A percentile compares a stretch with the other conserved stretches of the same genome.
Conservation (phyloP, 2,888 invertebrate species). For the Marasmarcha lunaedactyla region DNA sequence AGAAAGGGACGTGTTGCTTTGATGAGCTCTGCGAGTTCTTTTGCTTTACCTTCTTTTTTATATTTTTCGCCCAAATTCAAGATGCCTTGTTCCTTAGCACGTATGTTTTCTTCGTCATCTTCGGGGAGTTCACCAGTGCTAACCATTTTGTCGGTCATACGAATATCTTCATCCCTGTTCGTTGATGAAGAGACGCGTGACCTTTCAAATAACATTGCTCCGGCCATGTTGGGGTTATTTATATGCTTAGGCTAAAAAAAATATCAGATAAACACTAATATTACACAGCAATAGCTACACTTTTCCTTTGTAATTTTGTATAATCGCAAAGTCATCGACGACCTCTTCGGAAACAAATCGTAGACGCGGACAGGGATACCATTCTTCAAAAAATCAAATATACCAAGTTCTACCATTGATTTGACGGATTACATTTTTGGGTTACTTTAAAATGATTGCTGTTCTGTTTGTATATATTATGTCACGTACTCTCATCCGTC, state of each 20-base stretch:
- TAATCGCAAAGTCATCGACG: constrained; percentile 70
- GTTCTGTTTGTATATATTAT: too few species aligned
- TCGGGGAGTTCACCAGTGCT: constrained; percentile 81
- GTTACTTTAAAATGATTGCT: too few species aligned
- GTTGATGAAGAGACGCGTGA: constrained; percentile 81
- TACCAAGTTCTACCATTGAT: too few species aligned
- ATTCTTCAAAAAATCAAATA: constrained; percentile 14
- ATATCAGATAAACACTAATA: constrained; percentile 45
- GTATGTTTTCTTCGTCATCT: constrained; percentile 91
- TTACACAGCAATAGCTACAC: constrained; percentile 48
- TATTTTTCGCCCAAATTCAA: constrained; percentile 92
- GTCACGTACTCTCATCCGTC: too few species aligned
- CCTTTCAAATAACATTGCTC: constrained; percentile 90
- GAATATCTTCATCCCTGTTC: constrained; percentile 81
- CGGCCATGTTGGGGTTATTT: constrained; percentile 80
- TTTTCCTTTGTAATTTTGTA: constrained; percentile 68
- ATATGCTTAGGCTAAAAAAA: constrained; percentile 55
- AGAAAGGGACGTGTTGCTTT: constrained; percentile 96
- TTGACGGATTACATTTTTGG: too few species aligned
- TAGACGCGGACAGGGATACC: constrained; percentile 60
- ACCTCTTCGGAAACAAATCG: constrained; percentile 64
- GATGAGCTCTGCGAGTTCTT: constrained; percentile 91
- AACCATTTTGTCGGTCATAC: constrained; percentile 81
- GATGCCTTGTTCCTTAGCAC: constrained; percentile 93
- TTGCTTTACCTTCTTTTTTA: constrained; percentile 93